Conservation (phyloP, 2,888 invertebrate species). For the Molorchus minor region DNA sequence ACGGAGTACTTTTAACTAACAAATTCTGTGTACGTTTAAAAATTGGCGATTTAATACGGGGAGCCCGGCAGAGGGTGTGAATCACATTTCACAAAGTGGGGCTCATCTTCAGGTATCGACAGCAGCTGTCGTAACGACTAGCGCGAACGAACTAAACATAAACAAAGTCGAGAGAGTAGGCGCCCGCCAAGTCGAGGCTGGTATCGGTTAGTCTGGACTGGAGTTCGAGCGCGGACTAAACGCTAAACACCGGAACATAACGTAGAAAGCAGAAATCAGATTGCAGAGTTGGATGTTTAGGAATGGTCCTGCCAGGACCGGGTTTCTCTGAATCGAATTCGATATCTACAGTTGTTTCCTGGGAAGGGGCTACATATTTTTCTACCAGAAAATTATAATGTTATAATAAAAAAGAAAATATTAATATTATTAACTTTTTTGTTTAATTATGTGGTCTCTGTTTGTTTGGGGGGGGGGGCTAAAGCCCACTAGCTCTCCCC, state of each 20-base stretch:
- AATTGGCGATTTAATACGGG: too few species aligned
- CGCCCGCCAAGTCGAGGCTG: neutral
- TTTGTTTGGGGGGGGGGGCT: too few species aligned
- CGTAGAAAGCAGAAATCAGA: conserved; percentile 5
- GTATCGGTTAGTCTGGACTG: neutral
- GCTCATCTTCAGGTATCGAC: conserved; percentile 8
- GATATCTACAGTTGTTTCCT: too few species aligned
- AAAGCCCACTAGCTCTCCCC: too few species aligned
- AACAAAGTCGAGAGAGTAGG: conserved; percentile 11
- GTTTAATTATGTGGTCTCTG: too few species aligned
- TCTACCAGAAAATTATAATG: too few species aligned
- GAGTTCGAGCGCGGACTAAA: conserved; percentile 18
- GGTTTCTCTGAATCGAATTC: neutral
- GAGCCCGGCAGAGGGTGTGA: neutral
- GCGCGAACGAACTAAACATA: conserved; percentile 30
- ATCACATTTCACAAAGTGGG: conserved; percentile 5
- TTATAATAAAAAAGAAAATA: too few species aligned
- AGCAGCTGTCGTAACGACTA: conserved; percentile 20
- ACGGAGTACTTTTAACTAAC: too few species aligned
- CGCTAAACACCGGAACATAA: too few species aligned
- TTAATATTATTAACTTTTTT: too few species aligned
- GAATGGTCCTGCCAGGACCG: conserved; percentile 5
- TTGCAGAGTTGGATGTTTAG: conserved; percentile 4
- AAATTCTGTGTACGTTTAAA: too few species aligned
- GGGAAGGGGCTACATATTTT: too few species aligned